Base-by-base conservation (phyloP, 2,888 invertebrate genomes). In the Teleiodes luculella region DNA sequence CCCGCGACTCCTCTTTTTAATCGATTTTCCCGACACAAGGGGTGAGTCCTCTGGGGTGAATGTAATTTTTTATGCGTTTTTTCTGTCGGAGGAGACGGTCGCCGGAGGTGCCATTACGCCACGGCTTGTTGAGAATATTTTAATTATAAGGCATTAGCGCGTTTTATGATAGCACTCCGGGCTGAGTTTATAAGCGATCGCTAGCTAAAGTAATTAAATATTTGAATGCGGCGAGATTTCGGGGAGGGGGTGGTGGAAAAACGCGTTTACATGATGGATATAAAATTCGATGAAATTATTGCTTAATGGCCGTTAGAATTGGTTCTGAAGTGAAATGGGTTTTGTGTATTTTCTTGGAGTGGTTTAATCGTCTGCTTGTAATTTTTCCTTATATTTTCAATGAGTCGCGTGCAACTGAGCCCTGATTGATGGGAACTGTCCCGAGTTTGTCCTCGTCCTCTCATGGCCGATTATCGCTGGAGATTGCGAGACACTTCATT, bases 1-100 rank as follows among this genome's bases (percentile, higher is more conserved):
- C 82, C 85, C 87, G 83, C 84, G 83, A 78, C 87, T 87, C 87
- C 89, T 88, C 87, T 88, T 89, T 89, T 89, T 89, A 89, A 89
- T 89, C 89, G 89, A 89, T 89, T 89, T 89, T 85, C 83, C 86
- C 86, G 79, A 86, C 88, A 89, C 89, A 89, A 89, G 89, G 89
- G 89, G 89, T 89, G 89, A 89, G 86, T 83, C 80, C 83, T 88
- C 87, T 86, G 86, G 89, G 88, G 89, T 89, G 89, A 90, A 90
- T 90, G 90, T 90, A 90, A 90, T 90, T 90, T 90, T 90, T 90
- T 90, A 90, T 90, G 90, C 89, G 89, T 88, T 86, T 86, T 89
- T 88, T 83, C 76, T 80, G 75, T 77, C 80, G 78, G 68, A 80
- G 80, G 80, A 83, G 83, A 85, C 83, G 79, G 86, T 83, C 86